Base-by-base conservation (phyloP, 2,888 invertebrate species). In the Clunio marinus region DNA sequence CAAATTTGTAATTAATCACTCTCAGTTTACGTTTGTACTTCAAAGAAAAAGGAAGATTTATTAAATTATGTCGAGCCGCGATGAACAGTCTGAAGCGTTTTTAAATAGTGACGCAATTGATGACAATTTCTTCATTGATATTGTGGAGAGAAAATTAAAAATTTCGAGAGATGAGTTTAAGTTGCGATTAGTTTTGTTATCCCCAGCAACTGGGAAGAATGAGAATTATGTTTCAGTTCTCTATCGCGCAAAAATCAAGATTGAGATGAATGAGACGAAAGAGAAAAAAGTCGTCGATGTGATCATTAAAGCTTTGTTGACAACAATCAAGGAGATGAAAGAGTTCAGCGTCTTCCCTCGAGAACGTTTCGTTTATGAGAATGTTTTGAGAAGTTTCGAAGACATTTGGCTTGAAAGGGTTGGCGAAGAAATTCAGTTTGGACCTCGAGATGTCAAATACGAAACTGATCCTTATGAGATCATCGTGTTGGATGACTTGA, bases 401-500 rank as follows among this genome's bases (percentile, higher is more conserved):
- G n/a, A 35, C 13, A 41, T 68, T 27, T 68, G 68, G 68, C 25
- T 27, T 27, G 55, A 66, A 22, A 46, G 22, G 10, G 13, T 10
- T 22, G 58, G 45, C 1, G 37, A 41, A 28, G 17, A 37, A 22
- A 45, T 68, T 32, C 1, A 68, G 13, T 68, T 68, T 20, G 58
- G 41, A 17, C 68, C 68, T 13, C 8, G 25, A 27, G 4, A n/a
- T 1, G 17, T 58, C 4, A 68, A 68, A 41, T 24, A 58, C 10
- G 25, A 8, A 28, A 17, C 22, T 13, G 37, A 57, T 10, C 68
- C 68, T 41, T 68, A 58, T 15, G 68, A 69, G 22, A 46, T 55
- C 1, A 32, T 69, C 20, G 65, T 69, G 4, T 5, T 69, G n/a
- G 69, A 69, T 37, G 69, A 69, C 25, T 35, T 69, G 15, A 35